Base-by-base conservation (phyloP, 2,113 vertebrate species). In the Oriolus oriolus region DNA sequence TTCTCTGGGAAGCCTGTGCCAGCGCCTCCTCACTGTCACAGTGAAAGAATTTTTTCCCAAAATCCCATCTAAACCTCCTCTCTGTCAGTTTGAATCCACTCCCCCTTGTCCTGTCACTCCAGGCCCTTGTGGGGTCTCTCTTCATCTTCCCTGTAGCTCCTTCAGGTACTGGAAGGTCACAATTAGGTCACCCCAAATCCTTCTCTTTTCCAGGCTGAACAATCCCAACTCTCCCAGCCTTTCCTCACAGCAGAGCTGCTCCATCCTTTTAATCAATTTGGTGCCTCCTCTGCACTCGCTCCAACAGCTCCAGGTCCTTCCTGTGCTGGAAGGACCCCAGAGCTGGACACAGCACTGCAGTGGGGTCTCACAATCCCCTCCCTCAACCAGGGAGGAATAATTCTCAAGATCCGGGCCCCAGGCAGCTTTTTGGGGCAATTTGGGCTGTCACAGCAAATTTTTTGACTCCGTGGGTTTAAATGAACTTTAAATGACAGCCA, bases 351-450 rank as follows among this genome's bases (percentile, higher is more conserved):
- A 23, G 37, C 59, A 9, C 44, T 19, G 33, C 60, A 45, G 6
- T 3, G 53, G 20, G 78, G 28, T n/a, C 53, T 18, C 78, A 30
- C 33, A 53, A 18, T 44, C 71, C 7, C 44, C 44, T 22, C 61
- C 44, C 44, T 37, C 71, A 33, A 4, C 23, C 77, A 39, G 44
- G 22, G 49, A n/a, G 83, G 77, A 78, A 59, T 2, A 5, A 66
- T 1, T 4, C 42, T 56, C 63, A 37, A 37, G 39, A 68, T 9
- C 39, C 0, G 0, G 6, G 20, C 23, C 33, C 13, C 6, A 1
- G 21, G 50, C 24, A 49, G 19, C 39, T 68, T 56, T 22, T 7
- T 17, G 60, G 65, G 49, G 64, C 7, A 0, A 12, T 37, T 9
- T 35, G 42, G 8, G 54, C 56, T 56, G 57, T 59, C 41, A 41